Base-by-base conservation (phyloP, 2,888 invertebrate species). In the Oscheius myriophilus region DNA sequence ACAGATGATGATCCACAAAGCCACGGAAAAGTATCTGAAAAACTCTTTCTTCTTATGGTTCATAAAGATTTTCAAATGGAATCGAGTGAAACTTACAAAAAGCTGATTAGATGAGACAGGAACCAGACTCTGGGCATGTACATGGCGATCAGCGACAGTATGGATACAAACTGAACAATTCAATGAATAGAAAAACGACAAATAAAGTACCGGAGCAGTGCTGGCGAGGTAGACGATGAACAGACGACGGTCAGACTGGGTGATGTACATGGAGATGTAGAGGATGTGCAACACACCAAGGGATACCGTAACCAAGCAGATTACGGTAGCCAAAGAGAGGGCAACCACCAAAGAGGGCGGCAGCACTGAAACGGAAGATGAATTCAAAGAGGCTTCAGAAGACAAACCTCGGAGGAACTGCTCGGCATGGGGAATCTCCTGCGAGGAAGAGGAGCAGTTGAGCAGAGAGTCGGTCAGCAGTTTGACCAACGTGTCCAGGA, bases 121-220 rank as follows among this genome's bases (percentile, higher is more conserved):
- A 84, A 83, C 84, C 84, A 84, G 39, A 82, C 81, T 42, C 84
- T 70, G 21, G 84, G 84, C 82, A 84, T 84, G 68, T 80, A 84
- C 81, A 83, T 78, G 16, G 84, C 73, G 7, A 79, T 75, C 18
- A 84, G 73, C 6, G 83, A 76, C 16, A 82, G 72, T 7, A 74
- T 46, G 3, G 82, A 82, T 33, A 84, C 81, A 54, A 84, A 80
- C 72, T 79, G 72, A 62, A 79, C 62, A 51, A 39, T 33, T 9
- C 3, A 6, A 33, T 33, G 33, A n/a, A 33, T 33, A 33, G 33
- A 33, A 33, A 33, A 33, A 9, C 9, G 9, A 9, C 3, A 33
- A 33, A 33, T 3, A 33, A 33, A 9, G 4, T 33, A 33, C 79
- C 62, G 83, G 82, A 9, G 84, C 79, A 2, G 82, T 82, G 23